Evolutionary conservation across 2,113 vertebrate genomes (phyloP), one percentile per base, ranked within the genome.

Genomic region (Labrus mixtus): DNA sequence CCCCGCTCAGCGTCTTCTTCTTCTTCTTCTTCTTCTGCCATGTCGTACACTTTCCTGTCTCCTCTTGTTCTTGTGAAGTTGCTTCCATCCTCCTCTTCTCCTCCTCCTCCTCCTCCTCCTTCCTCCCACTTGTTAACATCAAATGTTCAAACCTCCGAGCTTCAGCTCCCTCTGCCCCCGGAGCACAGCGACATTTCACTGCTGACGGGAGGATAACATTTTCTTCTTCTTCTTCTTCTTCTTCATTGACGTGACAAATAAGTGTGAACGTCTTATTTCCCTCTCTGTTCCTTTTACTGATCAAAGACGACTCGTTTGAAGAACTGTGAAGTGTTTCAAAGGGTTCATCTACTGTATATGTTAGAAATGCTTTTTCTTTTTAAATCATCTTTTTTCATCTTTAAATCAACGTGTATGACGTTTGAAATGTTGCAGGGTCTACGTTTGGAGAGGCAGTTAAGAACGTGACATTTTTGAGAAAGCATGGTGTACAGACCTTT

Each of bases 401-500:
- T n/a, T n/a, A n/a, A n/a, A n/a, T n/a, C n/a, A n/a, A n/a, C 57
- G 37, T 73, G 67, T 72, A 20, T 20, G 3, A 9, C 57, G 60
- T 66, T 79, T 76, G 51, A 57, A 72, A 85, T 86, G 73, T 51
- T 64, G 22, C 83, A 64, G 41, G 53, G 79, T 80, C 68, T 75
- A 57, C 69, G 68, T 76, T 85, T 87, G 81, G 61, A 86, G 78
- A 85, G 63, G 78, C 84, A 71, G 76, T 90, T 85, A 76, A 77
- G 78, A 88, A 69, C 73, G 78, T 91, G 89, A 89, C 89, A 90
- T 92, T 92, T 90, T 88, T 90, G 63, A 78, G 72, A 86, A 87
- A 81, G 78, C 68, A 20, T 69, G 68, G 37, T 51, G 82, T 57
- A 37, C 75, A 78, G 83, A 91, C 88, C 87, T 91, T 82, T 89